Percentiles rank a stretch among this genome's conserved stretches.
Evolutionary conservation across 2,888 invertebrate species (phyloP).

Genomic region (Mythimna impura): DNA sequence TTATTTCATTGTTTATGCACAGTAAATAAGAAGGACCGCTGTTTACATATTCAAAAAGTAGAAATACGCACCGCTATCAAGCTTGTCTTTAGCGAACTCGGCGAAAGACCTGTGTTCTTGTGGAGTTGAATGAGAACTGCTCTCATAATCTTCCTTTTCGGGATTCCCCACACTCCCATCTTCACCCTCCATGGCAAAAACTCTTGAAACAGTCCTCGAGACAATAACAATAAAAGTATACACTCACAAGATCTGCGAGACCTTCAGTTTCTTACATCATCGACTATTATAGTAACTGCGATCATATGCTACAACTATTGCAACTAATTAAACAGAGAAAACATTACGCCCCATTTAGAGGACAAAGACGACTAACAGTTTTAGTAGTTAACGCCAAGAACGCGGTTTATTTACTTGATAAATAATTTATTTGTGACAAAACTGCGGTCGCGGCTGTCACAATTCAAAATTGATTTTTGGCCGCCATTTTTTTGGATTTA

Average conservation of each 20-base stretch:
- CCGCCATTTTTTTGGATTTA: slow-evolving; percentile 78
- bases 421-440: slow-evolving; percentile 68
- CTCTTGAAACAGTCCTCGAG: slow-evolving; percentile 61
- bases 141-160: slow-evolving; percentile 84
- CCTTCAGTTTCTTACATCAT: slow-evolving; percentile 89
- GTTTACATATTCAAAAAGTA: slow-evolving; percentile 22
- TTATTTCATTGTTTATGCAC: neutral
- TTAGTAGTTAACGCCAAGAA: slow-evolving; percentile 26
- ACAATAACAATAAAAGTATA: slow-evolving; percentile 75
- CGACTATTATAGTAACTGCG: slow-evolving; percentile 78
- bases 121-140: slow-evolving; percentile 86
- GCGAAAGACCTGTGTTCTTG: slow-evolving; percentile 87
- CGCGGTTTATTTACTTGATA: slow-evolving; percentile 68
- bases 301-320: slow-evolving; percentile 38
- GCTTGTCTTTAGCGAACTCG: slow-evolving; percentile 87
- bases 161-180: slow-evolving; percentile 76
- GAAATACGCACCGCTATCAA: slow-evolving; percentile 84
- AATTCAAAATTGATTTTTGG: slow-evolving; percentile 89
- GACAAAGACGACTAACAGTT: slow-evolving; percentile 42
- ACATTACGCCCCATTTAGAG: slow-evolving; percentile 26
- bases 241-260: slow-evolving; percentile 72
- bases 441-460: slow-evolving; percentile 73
- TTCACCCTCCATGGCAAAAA: slow-evolving; percentile 82
- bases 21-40: neutral
- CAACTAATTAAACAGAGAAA: slow-evolving; percentile 33